These are phyloP conservation scores for Nephotettix cincticeps DNA, from an alignment of 1,140 invertebrate genomes.

Conservation along the genomic window DNA sequence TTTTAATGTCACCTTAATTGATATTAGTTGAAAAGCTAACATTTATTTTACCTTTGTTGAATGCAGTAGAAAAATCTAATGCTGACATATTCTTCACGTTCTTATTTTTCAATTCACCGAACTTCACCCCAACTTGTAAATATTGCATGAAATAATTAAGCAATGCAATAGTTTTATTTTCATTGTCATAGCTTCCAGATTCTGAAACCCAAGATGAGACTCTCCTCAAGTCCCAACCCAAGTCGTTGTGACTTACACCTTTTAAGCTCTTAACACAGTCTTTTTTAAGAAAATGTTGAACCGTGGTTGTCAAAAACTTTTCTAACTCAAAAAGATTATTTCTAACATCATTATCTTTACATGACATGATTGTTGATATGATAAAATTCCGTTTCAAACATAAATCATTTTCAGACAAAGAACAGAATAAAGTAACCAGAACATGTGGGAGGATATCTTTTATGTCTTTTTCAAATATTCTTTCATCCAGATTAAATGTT, in stretches of 20 bases:
- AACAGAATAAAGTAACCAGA: neutral
- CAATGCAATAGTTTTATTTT: conserved; percentile 33
- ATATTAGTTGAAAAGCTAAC: too few relatives aligned
- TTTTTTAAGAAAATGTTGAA: neutral
- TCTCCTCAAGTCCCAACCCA: conserved; percentile 32
- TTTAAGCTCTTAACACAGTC: neutral
- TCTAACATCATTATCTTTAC: neutral
- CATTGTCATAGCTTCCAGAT: neutral
- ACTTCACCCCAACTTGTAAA: neutral
- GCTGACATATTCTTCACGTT: conserved; percentile 40
- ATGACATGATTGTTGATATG: neutral
- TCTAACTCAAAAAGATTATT: neutral
- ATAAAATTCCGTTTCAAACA: neutral
- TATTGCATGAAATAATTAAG: conserved; percentile 30
- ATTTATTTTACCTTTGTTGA: conserved; percentile 45
- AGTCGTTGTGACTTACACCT: neutral
- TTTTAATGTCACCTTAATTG: too few relatives aligned
- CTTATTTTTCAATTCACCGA: conserved; percentile 15
- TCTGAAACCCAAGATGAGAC: neutral
- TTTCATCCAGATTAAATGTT: neutral
- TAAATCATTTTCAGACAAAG: neutral
- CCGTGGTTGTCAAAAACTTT: neutral
- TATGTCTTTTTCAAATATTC: conserved; percentile 1
- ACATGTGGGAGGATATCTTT: conserved; percentile 9
- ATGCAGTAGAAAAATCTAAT: conserved; percentile 44